Conservation (phyloP, 1,140 invertebrate species). For the Meloidogyne floridensis region DNA sequence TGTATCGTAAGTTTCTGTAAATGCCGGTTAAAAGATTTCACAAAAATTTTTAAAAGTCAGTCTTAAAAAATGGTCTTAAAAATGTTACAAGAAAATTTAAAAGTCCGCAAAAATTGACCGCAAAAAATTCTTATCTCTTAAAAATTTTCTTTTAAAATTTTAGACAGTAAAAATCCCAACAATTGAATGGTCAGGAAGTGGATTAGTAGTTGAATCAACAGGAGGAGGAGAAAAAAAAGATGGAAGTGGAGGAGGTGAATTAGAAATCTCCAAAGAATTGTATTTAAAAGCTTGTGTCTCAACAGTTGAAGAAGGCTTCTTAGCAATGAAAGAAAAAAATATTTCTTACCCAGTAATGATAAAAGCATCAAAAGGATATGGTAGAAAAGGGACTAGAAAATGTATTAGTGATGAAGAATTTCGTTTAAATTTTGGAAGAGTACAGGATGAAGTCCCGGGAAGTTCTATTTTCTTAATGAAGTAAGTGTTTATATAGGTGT, state of each 20-base stretch:
- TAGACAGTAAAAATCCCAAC: slow-evolving; percentile 92
- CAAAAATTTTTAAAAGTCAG: no score
- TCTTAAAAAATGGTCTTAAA: no score
- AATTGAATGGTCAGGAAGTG: slow-evolving; percentile 94
- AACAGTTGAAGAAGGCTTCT: slow-evolving; percentile 82
- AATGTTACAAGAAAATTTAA: no score
- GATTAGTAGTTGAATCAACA: slow-evolving; percentile 72
- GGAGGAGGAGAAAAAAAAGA: no score
- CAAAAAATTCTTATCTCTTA: not conserved
- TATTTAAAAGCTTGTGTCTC: slow-evolving; percentile 89
- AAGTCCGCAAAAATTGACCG: no score
- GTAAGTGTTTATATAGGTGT: slow-evolving; percentile 34
- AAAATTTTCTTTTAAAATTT: slow-evolving; percentile 26
- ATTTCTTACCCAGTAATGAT: slow-evolving; percentile 99
- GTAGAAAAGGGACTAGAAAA: slow-evolving; percentile 97
- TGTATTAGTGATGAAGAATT: slow-evolving; percentile 89
- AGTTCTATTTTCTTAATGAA: slow-evolving; percentile 99
- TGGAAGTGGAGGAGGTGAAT: slow-evolving; percentile 85
- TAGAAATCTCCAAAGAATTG: slow-evolving; percentile 87
- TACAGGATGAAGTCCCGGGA: slow-evolving; percentile 91
- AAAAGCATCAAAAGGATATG: slow-evolving; percentile 98
- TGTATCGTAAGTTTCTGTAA: no score
- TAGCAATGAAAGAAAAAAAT: slow-evolving; percentile 68
- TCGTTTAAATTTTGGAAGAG: slow-evolving; percentile 84
- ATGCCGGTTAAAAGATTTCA: no score